Evolutionary conservation across 2,113 vertebrate species (phyloP).

Genomic region (Chloebia gouldiae): DNA sequence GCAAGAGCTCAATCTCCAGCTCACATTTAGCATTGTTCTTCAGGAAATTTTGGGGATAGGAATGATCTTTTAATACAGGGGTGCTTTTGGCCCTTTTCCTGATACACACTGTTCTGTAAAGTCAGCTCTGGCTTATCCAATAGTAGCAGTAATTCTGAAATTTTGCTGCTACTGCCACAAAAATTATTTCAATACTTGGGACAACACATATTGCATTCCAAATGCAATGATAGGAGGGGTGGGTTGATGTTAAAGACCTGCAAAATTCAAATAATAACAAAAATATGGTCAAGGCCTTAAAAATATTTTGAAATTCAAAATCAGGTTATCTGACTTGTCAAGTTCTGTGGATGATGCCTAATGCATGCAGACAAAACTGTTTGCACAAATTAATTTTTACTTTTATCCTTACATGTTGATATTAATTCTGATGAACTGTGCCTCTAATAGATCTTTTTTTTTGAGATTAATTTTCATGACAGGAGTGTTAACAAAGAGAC

Average conservation of each 20-base stretch:
- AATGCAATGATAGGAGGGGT: neutral
- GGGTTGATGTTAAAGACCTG: neutral
- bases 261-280: neutral
- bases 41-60: neutral
- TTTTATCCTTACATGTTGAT: neutral
- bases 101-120: neutral
- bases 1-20: neutral
- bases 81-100: neutral
- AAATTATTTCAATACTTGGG: neutral
- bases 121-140: neutral
- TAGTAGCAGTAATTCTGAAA: neutral
- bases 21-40: neutral
- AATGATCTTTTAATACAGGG: neutral
- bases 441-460: neutral
- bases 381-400: neutral
- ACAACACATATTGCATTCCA: neutral
- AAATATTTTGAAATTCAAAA: neutral
- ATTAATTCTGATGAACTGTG: neutral
- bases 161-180: neutral
- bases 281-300: neutral
- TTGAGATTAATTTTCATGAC: neutral
- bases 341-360: neutral
- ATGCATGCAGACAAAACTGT: neutral
- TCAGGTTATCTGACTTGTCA: neutral
- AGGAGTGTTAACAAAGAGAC: neutral